Evolutionary conservation across 2,797 vertebrate genomes (phyloP).

Genomic region (Gouania willdenowi): DNA sequence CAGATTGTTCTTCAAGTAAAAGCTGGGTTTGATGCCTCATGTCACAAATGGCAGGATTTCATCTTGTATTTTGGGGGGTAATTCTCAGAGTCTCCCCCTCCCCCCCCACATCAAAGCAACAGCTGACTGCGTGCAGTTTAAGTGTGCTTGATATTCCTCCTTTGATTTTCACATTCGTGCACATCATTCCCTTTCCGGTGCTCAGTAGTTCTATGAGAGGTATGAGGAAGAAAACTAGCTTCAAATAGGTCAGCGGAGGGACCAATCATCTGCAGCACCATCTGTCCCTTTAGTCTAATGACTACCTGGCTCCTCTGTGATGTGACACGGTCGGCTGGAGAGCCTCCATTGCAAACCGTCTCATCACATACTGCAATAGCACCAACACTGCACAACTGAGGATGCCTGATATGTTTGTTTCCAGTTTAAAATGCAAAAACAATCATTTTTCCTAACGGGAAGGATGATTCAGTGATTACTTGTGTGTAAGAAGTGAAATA

Average conservation of each 20-base stretch:
- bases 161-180: slow-evolving; percentile 3
- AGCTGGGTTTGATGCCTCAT: too few relatives aligned
- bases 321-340: slow-evolving; percentile 55
- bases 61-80: too few relatives aligned
- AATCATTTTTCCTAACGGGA: neutral
- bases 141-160: neutral
- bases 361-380: slow-evolving; percentile 44
- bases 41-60: too few relatives aligned
- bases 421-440: neutral
- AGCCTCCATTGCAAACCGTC: slow-evolving; percentile 43
- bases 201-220: slow-evolving; percentile 23
- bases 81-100: slow-evolving; percentile 3
- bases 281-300: slow-evolving; percentile 77
- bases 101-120: slow-evolving; percentile 22
- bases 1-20: too few relatives aligned
- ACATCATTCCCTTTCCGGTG: slow-evolving; percentile 13
- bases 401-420: slow-evolving; percentile 14
- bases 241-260: slow-evolving; percentile 58
- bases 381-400: slow-evolving; percentile 18
- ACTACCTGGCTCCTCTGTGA: slow-evolving; percentile 64
- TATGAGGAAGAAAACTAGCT: slow-evolving; percentile 54
- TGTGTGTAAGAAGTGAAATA: neutral
- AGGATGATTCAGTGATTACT: too few relatives aligned
- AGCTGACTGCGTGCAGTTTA: slow-evolving; percentile 3
- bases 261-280: slow-evolving; percentile 67